Base-by-base conservation (phyloP, 2,113 vertebrate species). In the Chamaea fasciata region DNA sequence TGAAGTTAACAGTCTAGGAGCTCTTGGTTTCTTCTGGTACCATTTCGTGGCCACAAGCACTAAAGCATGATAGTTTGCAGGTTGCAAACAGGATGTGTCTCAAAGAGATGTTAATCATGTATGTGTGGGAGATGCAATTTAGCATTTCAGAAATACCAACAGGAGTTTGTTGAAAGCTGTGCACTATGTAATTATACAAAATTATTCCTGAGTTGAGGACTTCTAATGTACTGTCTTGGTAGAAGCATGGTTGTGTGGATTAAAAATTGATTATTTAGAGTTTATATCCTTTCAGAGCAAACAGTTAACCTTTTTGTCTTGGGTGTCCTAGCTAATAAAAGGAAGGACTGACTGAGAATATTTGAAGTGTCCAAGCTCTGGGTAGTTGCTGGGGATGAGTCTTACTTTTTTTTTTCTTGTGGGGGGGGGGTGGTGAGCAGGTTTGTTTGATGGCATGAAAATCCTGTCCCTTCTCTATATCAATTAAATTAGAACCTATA, bases 361-460 rank as follows among this genome's bases (percentile, higher is more conserved):
- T 68, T 82, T 56, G 67, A 83, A 46, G n/a, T 53, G 18, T 56
- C 49, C 12, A 10, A 21, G n/a, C 30, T 69, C 8, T 81, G 42
- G 76, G 62, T 91, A 83, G 76, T 70, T 73, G 15, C 46, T 86
- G 42, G 31, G 26, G 27, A 55, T 4, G 22, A 57, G 13, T 81
- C 53, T 52, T 85, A 15, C 2, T 5, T 46, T 18, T 16, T 42
- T 31, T n/a, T 26, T 1, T 30, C 41, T 27, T 44, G 23, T 49
- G 24, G 23, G 24, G 23, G 23, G 4, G 2, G 4, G 27, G 24
- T n/a, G 2, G 5, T 4, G 2, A 13, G 11, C 7, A 4, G 11
- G 3, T 27, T 75, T 22, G 6, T 62, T 49, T 62, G 55, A 46
- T 81, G 33, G 14, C 7, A 15, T 64, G 31, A 64, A 77, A 77